Evolutionary conservation across 2,797 vertebrate species (phyloP), one percentile per base, ranked within the genome.

Genomic region (Tapera naevia): DNA sequence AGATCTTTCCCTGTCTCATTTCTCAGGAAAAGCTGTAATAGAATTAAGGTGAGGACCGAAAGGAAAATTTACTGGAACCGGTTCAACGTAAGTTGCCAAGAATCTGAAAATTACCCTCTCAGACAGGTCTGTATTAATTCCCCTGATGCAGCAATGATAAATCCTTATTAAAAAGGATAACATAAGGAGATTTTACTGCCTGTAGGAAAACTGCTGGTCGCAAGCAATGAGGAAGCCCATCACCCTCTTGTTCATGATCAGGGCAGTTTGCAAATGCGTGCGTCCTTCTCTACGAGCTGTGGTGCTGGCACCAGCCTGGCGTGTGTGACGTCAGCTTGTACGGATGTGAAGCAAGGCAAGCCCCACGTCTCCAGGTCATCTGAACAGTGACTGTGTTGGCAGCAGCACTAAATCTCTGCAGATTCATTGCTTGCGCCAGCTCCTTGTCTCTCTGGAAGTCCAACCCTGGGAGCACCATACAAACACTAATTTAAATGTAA

Each of bases 161-260:
- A 95, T 91, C 91, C 91, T 88, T 86, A 90, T 84, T 88, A 61
- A 81, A 92, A 88, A 60, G 80, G 80, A 88, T 89, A 93, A 84
- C 87, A 91, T 24, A 84, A 82, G 60, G 76, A 81, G 92, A 82
- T 93, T 90, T 84, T 23, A 28, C 50, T 87, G 93, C 81, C 58
- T 65, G 15, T 25, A 28, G 83, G 62, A 48, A 73, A 86, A 41
- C 65, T 72, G 54, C 62, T 57, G 51, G 13, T 43, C 50, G 25
- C 58, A 72, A 56, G 73, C 75, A 56, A 2, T 3, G 45, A 80
- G 58, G 94, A 76, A 91, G 7, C 56, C 33, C 48, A 7, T 48
- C 4, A 2, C 60, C 48, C 35, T 61, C 46, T 56, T 23, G 11
- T 7, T 39, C 15, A 1, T 2, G 18, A 32, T 5, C 32, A 50